These are phyloP conservation scores for Nemurella pictetii DNA, from an alignment of 2,888 invertebrate species.

Conservation along the genomic window DNA sequence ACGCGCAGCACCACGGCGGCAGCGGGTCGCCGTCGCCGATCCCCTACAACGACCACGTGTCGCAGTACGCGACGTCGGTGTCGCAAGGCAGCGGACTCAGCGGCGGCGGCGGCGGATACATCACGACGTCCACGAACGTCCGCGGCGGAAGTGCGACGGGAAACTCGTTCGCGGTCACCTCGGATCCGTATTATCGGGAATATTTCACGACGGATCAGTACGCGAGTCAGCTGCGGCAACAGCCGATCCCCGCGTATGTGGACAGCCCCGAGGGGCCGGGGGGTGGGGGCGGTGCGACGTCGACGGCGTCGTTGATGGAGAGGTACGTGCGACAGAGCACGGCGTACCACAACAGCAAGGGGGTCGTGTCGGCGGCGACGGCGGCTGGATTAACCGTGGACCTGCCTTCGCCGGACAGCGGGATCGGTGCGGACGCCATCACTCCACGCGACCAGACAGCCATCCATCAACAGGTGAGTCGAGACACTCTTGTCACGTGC, in stretches of 20 bases:
- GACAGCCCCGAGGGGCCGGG: constrained; percentile 48
- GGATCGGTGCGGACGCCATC: constrained; percentile 92
- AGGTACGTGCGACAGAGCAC: constrained; percentile 65
- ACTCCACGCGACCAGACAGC: constrained; percentile 88
- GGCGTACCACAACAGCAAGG: constrained; percentile 69
- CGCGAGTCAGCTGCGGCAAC: constrained; percentile 37
- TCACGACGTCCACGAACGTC: constrained; percentile 49
- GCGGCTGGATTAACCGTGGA: constrained; percentile 80
- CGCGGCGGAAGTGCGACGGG: constrained; percentile 55
- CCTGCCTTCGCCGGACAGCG: constrained; percentile 93
- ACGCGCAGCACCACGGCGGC: constrained; percentile 49
- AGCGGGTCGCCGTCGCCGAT: constrained; percentile 67
- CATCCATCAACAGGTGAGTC: constrained; percentile 80
- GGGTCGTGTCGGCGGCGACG: constrained; percentile 64
- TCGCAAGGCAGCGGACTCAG: constrained; percentile 49
- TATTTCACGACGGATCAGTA: constrained; percentile 60
- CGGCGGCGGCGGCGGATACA: constrained; percentile 51
- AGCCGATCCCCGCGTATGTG: constrained; percentile 46
- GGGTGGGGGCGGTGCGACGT: constrained; percentile 54
- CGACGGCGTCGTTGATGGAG: constrained; percentile 68
- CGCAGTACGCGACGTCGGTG: constrained; percentile 49
- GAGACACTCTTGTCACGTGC: constrained; percentile 43
- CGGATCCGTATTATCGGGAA: constrained; percentile 71
- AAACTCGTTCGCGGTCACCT: constrained; percentile 59
- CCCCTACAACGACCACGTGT: constrained; percentile 56